phyloP scores from a whole-genome alignment of 2,797 vertebrate species.

The Sebastes goodei region DNA sequence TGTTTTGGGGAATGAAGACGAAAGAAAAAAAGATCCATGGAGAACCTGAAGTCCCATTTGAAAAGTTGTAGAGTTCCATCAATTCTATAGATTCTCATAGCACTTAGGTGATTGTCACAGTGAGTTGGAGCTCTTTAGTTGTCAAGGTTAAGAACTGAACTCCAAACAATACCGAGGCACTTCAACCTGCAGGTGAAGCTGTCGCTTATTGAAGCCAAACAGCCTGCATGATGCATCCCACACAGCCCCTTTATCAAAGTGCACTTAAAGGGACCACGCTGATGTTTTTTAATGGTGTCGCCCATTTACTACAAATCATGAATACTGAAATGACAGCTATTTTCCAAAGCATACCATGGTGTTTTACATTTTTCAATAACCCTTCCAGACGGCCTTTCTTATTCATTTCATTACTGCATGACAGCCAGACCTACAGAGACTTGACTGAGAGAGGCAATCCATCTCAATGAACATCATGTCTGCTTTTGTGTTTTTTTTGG shows the following conservation, averaged over 20 bases:
- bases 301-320: conserved; percentile 19
- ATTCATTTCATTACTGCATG: neutral
- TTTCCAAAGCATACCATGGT: neutral
- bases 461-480: neutral
- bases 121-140: conserved; percentile 30
- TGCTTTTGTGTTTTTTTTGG: neutral
- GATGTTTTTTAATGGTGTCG: conserved; percentile 28
- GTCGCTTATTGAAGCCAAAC: conserved; percentile 26
- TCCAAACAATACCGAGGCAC: conserved; percentile 42
- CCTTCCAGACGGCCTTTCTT: neutral
- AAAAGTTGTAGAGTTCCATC: conserved; percentile 26
- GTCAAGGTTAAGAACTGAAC: conserved; percentile 42
- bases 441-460: neutral
- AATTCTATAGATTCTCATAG: conserved; percentile 17
- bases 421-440: conserved; percentile 2
- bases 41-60: neutral
- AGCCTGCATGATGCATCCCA: conserved; percentile 28
- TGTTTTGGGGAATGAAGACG: neutral
- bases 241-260: conserved; percentile 42
- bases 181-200: conserved; percentile 40
- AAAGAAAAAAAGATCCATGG: neutral
- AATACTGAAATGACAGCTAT: neutral
- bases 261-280: conserved; percentile 31
- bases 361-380: neutral
- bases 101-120: conserved; percentile 17